A percentile compares a stretch with the other conserved stretches of the same genome.
These are phyloP conservation scores for Mycalesis mineus DNA, from an alignment of 2,888 invertebrate genomes.

Conservation along the genomic window DNA sequence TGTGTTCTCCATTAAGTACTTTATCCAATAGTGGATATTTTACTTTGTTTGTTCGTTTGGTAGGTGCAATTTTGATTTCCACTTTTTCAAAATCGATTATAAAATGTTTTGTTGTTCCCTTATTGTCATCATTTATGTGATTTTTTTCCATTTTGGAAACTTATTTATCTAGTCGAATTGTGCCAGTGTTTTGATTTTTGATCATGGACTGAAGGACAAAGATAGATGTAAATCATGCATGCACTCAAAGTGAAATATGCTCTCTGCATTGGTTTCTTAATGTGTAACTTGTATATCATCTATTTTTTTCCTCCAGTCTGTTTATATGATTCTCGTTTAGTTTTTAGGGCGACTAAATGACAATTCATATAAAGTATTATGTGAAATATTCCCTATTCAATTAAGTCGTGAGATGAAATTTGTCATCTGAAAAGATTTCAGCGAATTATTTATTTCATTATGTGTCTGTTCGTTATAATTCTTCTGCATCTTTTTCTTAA, in stretches of 20 bases:
- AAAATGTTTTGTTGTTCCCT: constrained; percentile 6
- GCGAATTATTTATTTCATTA: constrained; percentile 22
- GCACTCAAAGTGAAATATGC: no score
- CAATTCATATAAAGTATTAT: constrained; percentile 72
- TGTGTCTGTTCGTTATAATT: constrained; percentile 25
- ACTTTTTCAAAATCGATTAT: constrained; percentile 27
- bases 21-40: not conserved
- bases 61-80: constrained; percentile 31
- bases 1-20: not conserved
- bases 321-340: constrained; percentile 75
- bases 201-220: not conserved
- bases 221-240: no score
- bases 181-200: constrained; percentile 2
- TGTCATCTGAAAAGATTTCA: constrained; percentile 19
- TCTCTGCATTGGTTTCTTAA: not conserved
- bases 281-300: not conserved
- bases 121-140: not conserved
- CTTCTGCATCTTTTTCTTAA: constrained; percentile 38
- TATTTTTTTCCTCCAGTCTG: constrained; percentile 14
- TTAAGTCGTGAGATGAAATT: constrained; percentile 52
- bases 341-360: constrained; percentile 77
- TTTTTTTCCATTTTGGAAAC: not conserved
- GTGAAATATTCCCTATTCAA: constrained; percentile 65
- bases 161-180: constrained; percentile 10
- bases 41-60: not conserved